phyloP scores from a whole-genome alignment of 1,140 invertebrate species.

The Holotrichia oblita region DNA sequence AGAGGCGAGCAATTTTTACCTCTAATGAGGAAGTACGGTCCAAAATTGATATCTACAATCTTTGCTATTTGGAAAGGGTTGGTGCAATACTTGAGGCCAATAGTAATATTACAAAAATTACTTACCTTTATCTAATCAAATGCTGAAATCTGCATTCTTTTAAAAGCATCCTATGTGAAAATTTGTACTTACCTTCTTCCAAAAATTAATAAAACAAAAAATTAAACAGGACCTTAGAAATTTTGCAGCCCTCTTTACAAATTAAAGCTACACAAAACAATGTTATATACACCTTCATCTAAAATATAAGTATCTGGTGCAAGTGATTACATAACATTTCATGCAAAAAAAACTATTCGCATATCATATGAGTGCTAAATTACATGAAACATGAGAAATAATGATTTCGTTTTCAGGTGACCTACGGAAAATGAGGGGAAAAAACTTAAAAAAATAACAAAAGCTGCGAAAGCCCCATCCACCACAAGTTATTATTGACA shows the following conservation, averaged over 20 bases:
- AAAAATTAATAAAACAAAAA: not conserved
- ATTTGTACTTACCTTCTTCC: constrained; percentile 1
- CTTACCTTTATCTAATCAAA: not conserved
- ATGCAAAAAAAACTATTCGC: not conserved
- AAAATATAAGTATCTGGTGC: constrained; percentile 12
- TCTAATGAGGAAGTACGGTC: no score
- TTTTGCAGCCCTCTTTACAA: constrained; percentile 29
- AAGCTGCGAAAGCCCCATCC: constrained; percentile 48
- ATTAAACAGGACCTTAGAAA: no score
- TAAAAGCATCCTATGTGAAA: constrained; percentile 1
- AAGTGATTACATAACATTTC: not conserved
- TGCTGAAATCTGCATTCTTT: not conserved
- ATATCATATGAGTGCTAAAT: not conserved
- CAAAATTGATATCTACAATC: no score
- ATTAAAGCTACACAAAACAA: constrained; percentile 15
- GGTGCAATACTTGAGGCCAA: no score
- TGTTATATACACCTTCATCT: not conserved
- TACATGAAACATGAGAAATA: constrained; percentile 15
- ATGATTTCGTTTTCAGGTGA: constrained; percentile 35
- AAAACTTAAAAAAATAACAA: constrained; percentile 36
- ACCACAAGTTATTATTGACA: constrained; percentile 55
- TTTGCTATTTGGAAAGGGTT: no score
- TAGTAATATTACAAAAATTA: not conserved
- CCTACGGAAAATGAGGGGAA: constrained; percentile 35
- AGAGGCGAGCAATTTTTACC: no score